Base-by-base conservation (phyloP, 2,888 invertebrate species). In the Atethmia centrago region DNA sequence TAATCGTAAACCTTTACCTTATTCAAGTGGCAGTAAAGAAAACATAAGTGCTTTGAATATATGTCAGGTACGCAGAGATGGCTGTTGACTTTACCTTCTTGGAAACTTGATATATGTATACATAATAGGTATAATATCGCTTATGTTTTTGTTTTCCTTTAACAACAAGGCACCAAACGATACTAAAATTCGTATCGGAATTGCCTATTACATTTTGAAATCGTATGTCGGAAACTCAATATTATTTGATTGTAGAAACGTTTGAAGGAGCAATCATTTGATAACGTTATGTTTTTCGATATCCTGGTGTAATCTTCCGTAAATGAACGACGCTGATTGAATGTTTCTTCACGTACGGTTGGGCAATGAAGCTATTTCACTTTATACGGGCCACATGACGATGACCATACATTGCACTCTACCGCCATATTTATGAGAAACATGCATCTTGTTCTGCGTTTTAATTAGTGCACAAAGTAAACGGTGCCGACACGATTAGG, bases 381-480 rank as follows among this genome's bases (percentile, higher is more conserved):
- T 79, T 78, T 74, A 70, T 69, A 78, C 74, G 49, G 59, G 49
- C 71, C 53, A 56, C 66, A 63, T 81, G 86, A 85, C 83, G 87
- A 81, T 85, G 84, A 69, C 81, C 86, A 87, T 87, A 73, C 82
- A 74, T 74, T 80, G 77, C 80, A 66, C 77, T 77, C 75, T 73
- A 72, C 74, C 36, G 71, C 71, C 66, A 73, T 77, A 79, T 86
- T 85, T 87, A 86, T 86, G 76, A 81, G 85, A 80, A 81, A 81
- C 87, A 67, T 74, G 76, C 80, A 83, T 74, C 71, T 82, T 70
- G 79, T 71, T 80, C 81, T 79, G 76, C 40, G 66, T 69, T 90
- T 93, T 93, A 93, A 94, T 93, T 93, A 92, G 88, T 86, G 87
- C 90, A 81, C 89, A 90, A 86, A 87, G 90, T 92, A 93, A 94